Evolutionary conservation across 2,888 invertebrate species (phyloP), one percentile per base, ranked within the genome.

Genomic region (Chloroclysta siterata): DNA sequence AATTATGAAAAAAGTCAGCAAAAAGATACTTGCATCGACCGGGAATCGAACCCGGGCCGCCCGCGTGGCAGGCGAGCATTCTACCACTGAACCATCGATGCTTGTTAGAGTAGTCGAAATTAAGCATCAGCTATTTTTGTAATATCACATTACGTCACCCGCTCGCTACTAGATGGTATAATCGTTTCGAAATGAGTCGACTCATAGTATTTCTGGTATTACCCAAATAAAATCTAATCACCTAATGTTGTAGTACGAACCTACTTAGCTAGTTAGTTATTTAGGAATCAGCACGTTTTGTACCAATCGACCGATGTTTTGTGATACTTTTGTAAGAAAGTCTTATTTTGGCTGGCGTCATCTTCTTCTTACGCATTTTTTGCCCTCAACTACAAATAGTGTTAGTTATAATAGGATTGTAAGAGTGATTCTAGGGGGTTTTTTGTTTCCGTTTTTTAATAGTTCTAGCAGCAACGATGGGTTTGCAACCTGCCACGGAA

Each of bases 21-120:
- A 63, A 63, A 59, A 52, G 46, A 0, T 5, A 2, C 3, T 0
- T 93, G 93, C 93, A 93, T 93, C 93, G 93, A 88, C 93, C 93
- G 93, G 93, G 93, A 93, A 93, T 93, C 93, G 93, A 93, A 93
- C 93, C 93, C 93, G 93, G 93, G 93, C 93, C 93, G 93, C 93
- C 93, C 93, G 93, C 93, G 93, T 93, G 92, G 93, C 93, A 93
- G 93, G 93, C 93, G 93, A 93, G 92, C 90, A 90, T 90, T 90
- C 90, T 90, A 90, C 90, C 90, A 90, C 90, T 90, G 89, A 89
- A 90, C 91, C 91, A 91, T 87, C 91, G 91, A 91, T 91, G 90
- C 89, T 88, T 57, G 0, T n/a, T 0, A 0, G 0, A 0, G 0
- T 0, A 0, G 0, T 0, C 3, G 11, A 65, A 65, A 58, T 8